These are phyloP conservation scores for Neodiprion pinetum DNA, from an alignment of 1,140 invertebrate species.

Conservation along the genomic window DNA sequence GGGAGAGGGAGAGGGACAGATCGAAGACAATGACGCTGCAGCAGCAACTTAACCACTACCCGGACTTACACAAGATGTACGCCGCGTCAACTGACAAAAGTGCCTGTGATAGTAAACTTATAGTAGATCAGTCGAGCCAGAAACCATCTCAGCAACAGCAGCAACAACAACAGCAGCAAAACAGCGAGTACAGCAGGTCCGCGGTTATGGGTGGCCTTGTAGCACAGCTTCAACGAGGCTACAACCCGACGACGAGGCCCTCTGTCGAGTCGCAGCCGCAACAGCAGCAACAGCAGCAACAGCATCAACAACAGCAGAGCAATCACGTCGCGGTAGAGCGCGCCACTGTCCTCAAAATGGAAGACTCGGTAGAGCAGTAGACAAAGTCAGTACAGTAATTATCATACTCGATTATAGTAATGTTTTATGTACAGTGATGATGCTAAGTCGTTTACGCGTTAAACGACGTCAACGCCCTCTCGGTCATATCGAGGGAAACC, in stretches of 20 bases:
- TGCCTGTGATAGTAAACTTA: constrained; percentile 65
- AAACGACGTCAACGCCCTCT: no score
- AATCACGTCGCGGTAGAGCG: constrained; percentile 45
- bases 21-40: constrained; percentile 41
- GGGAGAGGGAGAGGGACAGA: constrained; percentile 48
- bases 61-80: constrained; percentile 59
- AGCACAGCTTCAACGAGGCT: constrained; percentile 56
- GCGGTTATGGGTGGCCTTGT: constrained; percentile 52
- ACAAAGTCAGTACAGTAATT: constrained; percentile 17
- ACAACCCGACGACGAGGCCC: constrained; percentile 37
- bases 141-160: constrained; percentile 51
- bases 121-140: constrained; percentile 63
- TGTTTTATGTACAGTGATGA: no score
- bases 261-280: constrained; percentile 34
- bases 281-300: constrained; percentile 26
- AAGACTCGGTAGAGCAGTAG: constrained; percentile 60
- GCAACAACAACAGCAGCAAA: constrained; percentile 12
- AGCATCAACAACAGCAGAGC: constrained; percentile 22
- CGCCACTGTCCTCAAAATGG: constrained; percentile 49
- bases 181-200: constrained; percentile 32
- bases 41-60: constrained; percentile 55
- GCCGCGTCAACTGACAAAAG: constrained; percentile 63
- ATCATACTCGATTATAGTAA: not conserved
- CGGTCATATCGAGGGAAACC: no score
- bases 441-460: no score